Evolutionary conservation across 2,797 vertebrate genomes (phyloP), one percentile per base, ranked within the genome.

Genomic region (Fistularia tabacaria): DNA sequence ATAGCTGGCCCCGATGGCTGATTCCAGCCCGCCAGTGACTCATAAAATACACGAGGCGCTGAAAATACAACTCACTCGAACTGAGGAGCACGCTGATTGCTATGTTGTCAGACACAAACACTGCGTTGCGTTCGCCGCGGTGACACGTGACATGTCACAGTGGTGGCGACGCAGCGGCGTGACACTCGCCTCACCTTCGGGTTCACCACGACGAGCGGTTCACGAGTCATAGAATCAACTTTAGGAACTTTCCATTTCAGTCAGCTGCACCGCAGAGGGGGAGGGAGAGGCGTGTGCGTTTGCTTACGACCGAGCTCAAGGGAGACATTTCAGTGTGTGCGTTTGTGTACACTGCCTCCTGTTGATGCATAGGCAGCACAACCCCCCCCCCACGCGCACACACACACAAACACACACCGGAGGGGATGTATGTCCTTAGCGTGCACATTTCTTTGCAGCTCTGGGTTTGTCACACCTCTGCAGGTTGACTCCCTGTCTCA

Each of bases 231-330:
- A 56, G 64, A 74, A 53, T 3, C 60, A 56, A 55, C 55, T 51
- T 54, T 57, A 51, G 76, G 69, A 84, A 76, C 73, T 79, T 84
- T 79, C 73, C 73, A 72, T 71, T 69, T 75, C 62, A 64, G 40
- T 48, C 40, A 7, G 57, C n/a, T 47, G 36, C 54, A 57, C 59
- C 38, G 15, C 47, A 59, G 68, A 51, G 6, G 6, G 62, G 40
- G 40, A 73, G 66, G 71, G 74, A 59, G 70, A 60, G 54, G 51
- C 38, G 36, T 11, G 40, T 57, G 40, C 56, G 62, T 62, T 46
- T 64, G 49, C 8, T 38, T 54, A 37, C 7, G n/a, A 7, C 3
- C 4, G 38, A 9, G 12, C 7, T 56, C 45, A 4, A 14, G 10
- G 8, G 14, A 8, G 6, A 3, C 9, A 7, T 25, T 25, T 25